Base-by-base conservation (phyloP, 2,797 vertebrate genomes). In the Coranthus polyacanthus region DNA sequence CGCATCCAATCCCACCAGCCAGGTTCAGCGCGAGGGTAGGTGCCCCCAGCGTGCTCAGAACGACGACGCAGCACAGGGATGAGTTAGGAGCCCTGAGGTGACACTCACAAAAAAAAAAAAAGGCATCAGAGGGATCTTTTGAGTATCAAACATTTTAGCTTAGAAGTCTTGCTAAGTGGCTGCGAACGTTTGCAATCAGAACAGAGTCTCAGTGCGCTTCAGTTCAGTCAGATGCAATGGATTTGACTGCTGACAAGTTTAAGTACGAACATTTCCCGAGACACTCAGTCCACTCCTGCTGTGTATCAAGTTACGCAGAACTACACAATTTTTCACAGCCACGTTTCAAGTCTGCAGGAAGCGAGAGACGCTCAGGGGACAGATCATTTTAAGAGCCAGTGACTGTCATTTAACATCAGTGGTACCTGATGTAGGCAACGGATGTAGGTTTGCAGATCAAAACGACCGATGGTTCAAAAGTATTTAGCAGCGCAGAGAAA, bases 1-100 rank as follows among this genome's bases (percentile, higher is more conserved):
- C 80, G 79, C 75, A 86, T 10, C 76, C 82, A 71, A 46, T 72
- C 82, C 70, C 74, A 68, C 54, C 60, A 18, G 59, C 16, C 58
- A 79, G 72, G 68, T 80, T 81, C 68, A 68, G 13, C 44, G 7
- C 7, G 36, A 34, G 42, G 58, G 29, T 18, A 43, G 67, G 29
- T 67, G 50, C 54, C 64, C 68, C 60, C n/a, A n/a, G n/a, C 58
- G 17, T 7, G 16, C 6, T 1, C 20, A 43, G 51, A 2, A 12
- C 18, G 18, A 17, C 58, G 1, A 20, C 6, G 38, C 21, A 37
- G 32, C 10, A 8, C 0, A n/a, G 5, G 1, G 11, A 53, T 32
- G 36, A 42, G 17, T 38, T 18, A 21, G 6, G 45, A 45, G 11
- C 1, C 16, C 29, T 46, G 15, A 38, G 36, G 16, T 16, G 20